Base-by-base conservation (phyloP, 2,113 vertebrate species). In the Theropithecus gelada region DNA sequence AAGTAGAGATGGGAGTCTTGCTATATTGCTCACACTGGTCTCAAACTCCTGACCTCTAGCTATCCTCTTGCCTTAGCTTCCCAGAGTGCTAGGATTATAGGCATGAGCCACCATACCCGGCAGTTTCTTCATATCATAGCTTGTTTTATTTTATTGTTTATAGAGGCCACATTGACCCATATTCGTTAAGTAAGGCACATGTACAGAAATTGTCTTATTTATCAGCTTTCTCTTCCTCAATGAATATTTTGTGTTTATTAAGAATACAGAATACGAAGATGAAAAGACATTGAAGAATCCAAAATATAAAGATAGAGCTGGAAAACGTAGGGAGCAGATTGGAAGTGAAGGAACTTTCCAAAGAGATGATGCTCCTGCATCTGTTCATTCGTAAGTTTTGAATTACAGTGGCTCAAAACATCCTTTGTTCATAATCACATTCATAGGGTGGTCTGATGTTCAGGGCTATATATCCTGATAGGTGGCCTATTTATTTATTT, bases 291-390 rank as follows among this genome's bases (percentile, higher is more conserved):
- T 99, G 90, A 99, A 98, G 97, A 99, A 99, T 98, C 98, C 99
- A n/a, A 99, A 98, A 92, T 99, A 99, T 95, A 99, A 99, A 98
- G 99, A 99, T 38, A 98, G 99, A 98, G 99, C 99, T 43, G 99
- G 99, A 97, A 99, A 98, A 96, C 99, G 99, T 12, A 99, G 99
- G 20, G 99, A 99, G 96, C 99, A 98, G 0, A 96, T 99, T 97
- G 99, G 99, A 93, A 99, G 99, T 57, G 99, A 99, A 97, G 99
- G 99, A 9, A 99, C 98, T 48, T 99, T 99, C 97, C 99, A 99
- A 55, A 99, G 99, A 98, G 99, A 99, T 55, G 99, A 99, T 20
- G 99, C 99, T 20, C 99, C 99, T 5, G 99, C 99, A 81, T 99
- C 99, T 91, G 98, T 99, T 84, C 99, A 99, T 50, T 97, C 98